Evolutionary conservation across 2,113 vertebrate genomes (phyloP), one percentile per base, ranked within the genome.

Genomic region (Ophthalmolycus amberensis): DNA sequence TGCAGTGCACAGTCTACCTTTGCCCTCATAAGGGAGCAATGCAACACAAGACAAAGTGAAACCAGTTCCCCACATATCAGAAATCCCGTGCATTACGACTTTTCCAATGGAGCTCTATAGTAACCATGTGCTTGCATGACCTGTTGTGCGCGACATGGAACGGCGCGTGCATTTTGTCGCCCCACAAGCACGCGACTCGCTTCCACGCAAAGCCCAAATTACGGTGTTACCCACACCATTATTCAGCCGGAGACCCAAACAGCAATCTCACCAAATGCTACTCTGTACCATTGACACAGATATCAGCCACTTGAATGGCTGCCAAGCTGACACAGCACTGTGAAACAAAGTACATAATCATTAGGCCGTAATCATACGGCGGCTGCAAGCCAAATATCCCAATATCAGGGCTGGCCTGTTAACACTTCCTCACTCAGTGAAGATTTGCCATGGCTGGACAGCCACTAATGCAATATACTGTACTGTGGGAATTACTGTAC

Each of bases 201-300:
- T 58, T 83, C 67, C 77, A 85, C 60, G 11, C n/a, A 32, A 81
- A 85, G 58, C 59, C 42, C 9, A 82, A 87, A 89, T 85, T 67
- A 87, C 37, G 54, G 79, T 15, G 44, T 59, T 42, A 50, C 29
- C 32, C 83, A 81, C 77, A 79, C 83, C 63, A 78, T 82, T 78
- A 81, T 78, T 79, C 59, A 77, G 77, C 46, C 67, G 48, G 44
- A 82, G 62, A 71, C 83, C 88, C 84, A 89, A 85, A 92, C 87
- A 89, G 75, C 87, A 83, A 89, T 91, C 90, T 87, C 74, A 75
- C 73, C 80, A 88, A 82, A 90, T 81, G 80, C 87, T 85, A 65
- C 75, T 66, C 72, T 85, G 80, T 85, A 77, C 79, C 81, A 73
- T 65, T 87, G 82, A 89, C 87, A 89, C 81, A 81, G 73, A 90